These are phyloP conservation scores for Hycleus phaleratus DNA, from an alignment of 1,140 invertebrate species.

Conservation along the genomic window DNA sequence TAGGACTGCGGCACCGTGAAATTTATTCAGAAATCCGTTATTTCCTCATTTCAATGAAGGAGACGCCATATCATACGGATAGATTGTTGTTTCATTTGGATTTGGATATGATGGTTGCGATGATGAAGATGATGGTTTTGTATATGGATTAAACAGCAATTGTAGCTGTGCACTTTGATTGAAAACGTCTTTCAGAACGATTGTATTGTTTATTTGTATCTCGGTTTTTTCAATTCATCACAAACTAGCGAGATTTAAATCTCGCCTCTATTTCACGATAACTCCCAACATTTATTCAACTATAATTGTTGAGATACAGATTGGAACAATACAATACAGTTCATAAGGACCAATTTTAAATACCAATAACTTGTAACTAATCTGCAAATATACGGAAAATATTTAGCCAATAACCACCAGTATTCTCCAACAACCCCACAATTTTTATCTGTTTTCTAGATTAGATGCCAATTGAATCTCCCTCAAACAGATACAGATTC, in stretches of 20 bases:
- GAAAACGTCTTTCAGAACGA: constrained; percentile 7
- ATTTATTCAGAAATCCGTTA: background rate
- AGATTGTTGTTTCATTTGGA: background rate
- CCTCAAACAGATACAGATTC: no score
- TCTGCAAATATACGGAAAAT: no score
- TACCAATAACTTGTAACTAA: background rate
- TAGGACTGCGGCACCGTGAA: constrained; percentile 30
- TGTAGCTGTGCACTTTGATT: background rate
- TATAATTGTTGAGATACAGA: no score
- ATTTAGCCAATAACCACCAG: no score
- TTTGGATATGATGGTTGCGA: background rate
- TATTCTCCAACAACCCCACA: no score
- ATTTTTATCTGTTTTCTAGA: no score
- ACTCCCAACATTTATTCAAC: no score
- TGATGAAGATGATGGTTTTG: background rate
- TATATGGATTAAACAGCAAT: background rate
- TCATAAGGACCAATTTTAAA: constrained; percentile 12
- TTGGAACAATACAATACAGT: background rate
- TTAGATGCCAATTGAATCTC: no score
- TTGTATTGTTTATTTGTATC: background rate
- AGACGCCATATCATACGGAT: background rate
- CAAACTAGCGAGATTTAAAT: no score
- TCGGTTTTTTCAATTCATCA: no score
- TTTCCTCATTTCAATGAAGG: background rate
- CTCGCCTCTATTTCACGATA: no score